Conservation (phyloP, 2,113 vertebrate genomes). For the Python bivittatus region DNA sequence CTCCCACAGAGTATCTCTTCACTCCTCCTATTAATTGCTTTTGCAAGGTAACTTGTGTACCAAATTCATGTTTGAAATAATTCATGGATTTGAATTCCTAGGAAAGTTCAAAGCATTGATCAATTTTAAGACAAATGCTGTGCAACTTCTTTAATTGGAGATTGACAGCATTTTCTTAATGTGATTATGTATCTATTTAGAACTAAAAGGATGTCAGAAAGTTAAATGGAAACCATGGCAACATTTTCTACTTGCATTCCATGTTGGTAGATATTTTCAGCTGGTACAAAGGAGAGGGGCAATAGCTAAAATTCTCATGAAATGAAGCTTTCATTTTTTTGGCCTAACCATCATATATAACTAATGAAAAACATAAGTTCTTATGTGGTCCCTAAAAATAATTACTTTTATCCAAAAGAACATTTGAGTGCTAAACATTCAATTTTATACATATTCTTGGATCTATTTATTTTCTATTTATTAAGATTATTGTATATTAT, state of each 20-base stretch:
- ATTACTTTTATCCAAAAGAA: not conserved
- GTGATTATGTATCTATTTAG: not conserved
- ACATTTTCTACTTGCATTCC: not conserved
- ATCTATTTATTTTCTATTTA: too few relatives aligned
- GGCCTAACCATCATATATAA: not conserved
- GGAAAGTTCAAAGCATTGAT: not conserved
- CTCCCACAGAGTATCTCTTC: not conserved
- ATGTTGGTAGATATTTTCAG: not conserved
- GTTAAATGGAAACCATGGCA: not conserved
- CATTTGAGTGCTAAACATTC: not conserved
- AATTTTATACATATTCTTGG: too few relatives aligned
- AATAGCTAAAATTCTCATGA: not conserved
- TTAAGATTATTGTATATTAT: too few relatives aligned
- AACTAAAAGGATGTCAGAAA: not conserved
- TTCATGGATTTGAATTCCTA: not conserved
- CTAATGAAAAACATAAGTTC: fast-evolving
- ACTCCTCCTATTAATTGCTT: not conserved
- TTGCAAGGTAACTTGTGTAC: not conserved
- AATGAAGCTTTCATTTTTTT: not conserved
- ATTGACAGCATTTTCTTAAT: not conserved
- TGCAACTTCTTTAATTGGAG: not conserved
- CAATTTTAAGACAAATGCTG: not conserved
- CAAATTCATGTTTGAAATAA: not conserved
- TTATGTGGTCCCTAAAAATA: not conserved
- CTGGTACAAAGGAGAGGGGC: not conserved